These are phyloP conservation scores for Astropecten irregularis DNA, from an alignment of 53 echinoderm and acorn worm genomes.

Conservation along the genomic window DNA sequence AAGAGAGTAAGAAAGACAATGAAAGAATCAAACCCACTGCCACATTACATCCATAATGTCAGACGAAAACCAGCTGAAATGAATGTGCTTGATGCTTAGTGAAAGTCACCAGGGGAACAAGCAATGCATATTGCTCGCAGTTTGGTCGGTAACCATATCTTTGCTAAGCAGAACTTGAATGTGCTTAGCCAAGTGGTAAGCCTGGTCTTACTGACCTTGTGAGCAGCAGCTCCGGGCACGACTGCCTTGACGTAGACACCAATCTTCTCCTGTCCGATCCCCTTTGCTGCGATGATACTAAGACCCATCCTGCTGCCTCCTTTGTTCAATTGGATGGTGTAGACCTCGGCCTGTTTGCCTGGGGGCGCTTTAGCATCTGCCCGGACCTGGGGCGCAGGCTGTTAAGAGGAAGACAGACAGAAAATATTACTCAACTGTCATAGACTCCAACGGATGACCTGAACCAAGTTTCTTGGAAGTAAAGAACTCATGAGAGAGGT, in stretches of 20 bases:
- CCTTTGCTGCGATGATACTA: constrained; percentile 93
- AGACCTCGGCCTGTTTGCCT: constrained; percentile 71
- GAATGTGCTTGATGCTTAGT: too few species aligned
- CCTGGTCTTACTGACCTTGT: constrained; percentile 59
- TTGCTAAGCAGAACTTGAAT: neutral
- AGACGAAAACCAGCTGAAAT: too few species aligned
- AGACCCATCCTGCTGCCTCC: constrained; percentile 91
- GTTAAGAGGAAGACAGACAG: too few species aligned
- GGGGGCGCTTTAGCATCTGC: constrained; percentile 77
- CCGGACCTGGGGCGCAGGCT: constrained; percentile 71
- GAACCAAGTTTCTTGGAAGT: too few species aligned
- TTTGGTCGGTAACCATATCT: too few species aligned
- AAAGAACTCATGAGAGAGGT: too few species aligned
- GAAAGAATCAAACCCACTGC: neutral
- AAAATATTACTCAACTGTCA: too few species aligned
- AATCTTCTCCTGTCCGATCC: constrained; percentile 77
- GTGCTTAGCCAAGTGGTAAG: neutral
- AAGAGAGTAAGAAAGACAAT: neutral
- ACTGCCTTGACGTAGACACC: constrained; percentile 94
- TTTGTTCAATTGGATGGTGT: constrained; percentile 83
- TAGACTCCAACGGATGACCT: too few species aligned
- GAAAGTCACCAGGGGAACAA: too few species aligned
- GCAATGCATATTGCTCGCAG: too few species aligned
- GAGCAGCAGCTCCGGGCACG: constrained; percentile 88
- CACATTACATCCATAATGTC: too few species aligned